Percentiles rank a stretch among this genome's conserved stretches.
Conservation (phyloP, 2,797 vertebrate species). For the Scolopax bukidnonensis region DNA sequence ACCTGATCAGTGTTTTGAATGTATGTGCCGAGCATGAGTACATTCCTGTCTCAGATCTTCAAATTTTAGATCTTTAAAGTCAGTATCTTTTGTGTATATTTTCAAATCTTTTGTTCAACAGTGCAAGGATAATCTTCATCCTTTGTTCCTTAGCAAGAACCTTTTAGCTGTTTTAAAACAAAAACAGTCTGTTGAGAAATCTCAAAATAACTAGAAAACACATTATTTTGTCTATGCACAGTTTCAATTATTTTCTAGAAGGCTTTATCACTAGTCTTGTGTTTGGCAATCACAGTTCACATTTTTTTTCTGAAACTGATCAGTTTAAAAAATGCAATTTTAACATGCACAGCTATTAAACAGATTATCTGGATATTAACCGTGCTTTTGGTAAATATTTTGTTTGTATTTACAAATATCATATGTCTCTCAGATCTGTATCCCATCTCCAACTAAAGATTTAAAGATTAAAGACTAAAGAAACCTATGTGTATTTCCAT, state of each 20-base stretch:
- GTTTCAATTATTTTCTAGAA: not conserved
- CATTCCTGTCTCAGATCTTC: not conserved
- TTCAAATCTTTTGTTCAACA: not conserved
- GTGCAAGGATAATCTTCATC: not conserved
- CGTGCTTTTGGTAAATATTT: not conserved
- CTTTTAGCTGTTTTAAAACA: not conserved
- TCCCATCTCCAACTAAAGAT: not conserved
- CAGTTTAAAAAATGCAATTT: not conserved
- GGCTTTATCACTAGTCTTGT: not conserved
- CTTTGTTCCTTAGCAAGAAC: not conserved
- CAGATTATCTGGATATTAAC: not conserved
- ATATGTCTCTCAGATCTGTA: not conserved
- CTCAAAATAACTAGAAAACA: not conserved
- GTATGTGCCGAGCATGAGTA: not conserved
- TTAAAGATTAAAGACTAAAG: not conserved
- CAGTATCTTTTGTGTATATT: fast-evolving
- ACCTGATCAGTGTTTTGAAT: not conserved
- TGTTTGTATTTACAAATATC: not conserved
- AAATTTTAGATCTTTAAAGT: not conserved
- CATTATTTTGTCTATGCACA: not conserved
- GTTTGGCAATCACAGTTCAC: not conserved
- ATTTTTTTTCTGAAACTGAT: not conserved
- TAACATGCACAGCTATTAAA: not conserved
- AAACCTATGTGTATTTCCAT: not conserved
- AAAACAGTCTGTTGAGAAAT: not conserved